Conservation (phyloP, 1,140 invertebrate genomes). For the Listronotus oregonensis region DNA sequence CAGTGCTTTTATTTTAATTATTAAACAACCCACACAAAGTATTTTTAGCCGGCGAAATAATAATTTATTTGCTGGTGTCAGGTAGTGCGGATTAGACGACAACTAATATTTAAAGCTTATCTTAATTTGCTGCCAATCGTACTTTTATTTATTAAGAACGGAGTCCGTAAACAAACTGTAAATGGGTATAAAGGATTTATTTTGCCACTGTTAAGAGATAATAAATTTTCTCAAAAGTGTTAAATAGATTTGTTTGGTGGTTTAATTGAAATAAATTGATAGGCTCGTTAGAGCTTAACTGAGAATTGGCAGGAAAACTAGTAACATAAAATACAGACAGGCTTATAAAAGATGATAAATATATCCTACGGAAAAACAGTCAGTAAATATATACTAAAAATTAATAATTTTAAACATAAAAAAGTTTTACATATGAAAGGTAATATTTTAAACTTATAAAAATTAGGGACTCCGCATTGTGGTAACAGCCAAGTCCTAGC, state of each 20-base stretch:
- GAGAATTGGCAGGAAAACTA: no score
- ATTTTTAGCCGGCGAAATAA: constrained; percentile 7
- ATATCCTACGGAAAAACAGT: no score
- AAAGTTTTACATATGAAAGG: no score
- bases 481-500: no score
- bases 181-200: constrained; percentile 20
- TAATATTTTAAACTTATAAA: no score
- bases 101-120: constrained; percentile 45
- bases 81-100: constrained; percentile 36
- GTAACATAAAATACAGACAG: no score
- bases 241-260: constrained; percentile 14
- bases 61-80: constrained; percentile 1
- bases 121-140: constrained; percentile 42
- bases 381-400: no score
- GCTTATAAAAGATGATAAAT: no score
- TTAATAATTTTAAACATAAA: no score
- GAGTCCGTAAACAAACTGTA: constrained; percentile 12
- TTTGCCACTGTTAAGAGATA: constrained; percentile 10
- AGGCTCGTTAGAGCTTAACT: no score
- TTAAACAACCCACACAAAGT: background rate
- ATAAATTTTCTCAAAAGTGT: constrained; percentile 11
- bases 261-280: constrained; percentile 25
- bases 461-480: no score
- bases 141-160: constrained; percentile 41
- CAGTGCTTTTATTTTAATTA: no score